These are phyloP conservation scores for Mechanitis mazaeus DNA, from an alignment of 2,888 invertebrate species.

Conservation along the genomic window DNA sequence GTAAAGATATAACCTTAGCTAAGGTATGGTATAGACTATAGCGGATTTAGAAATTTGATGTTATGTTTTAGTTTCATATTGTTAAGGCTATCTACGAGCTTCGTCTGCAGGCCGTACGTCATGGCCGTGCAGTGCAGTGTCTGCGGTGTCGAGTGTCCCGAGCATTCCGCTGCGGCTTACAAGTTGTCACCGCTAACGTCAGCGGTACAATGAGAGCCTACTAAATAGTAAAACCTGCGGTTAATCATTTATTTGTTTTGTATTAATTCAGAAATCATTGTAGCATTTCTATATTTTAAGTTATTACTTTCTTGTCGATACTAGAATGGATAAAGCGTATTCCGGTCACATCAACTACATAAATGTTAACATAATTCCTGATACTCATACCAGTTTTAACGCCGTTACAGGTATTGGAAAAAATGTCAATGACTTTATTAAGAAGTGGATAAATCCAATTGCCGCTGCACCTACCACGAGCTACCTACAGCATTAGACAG, in stretches of 20 bases:
- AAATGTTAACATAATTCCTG: conserved; percentile 17
- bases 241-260: neutral
- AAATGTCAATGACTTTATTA: conserved; percentile 28
- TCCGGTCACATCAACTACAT: conserved; percentile 13
- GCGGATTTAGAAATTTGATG: too few relatives aligned
- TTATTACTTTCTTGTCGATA: neutral
- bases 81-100: too few relatives aligned
- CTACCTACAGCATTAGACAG: too few relatives aligned
- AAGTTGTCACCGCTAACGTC: neutral
- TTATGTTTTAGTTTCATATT: too few relatives aligned
- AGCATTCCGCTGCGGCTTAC: neutral
- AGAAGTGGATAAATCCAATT: conserved; percentile 12
- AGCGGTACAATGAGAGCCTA: neutral
- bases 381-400: conserved; percentile 14
- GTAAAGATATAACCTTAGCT: too few relatives aligned
- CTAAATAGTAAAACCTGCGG: neutral
- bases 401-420: conserved; percentile 19
- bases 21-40: too few relatives aligned
- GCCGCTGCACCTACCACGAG: neutral
- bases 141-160: conserved; percentile 2
- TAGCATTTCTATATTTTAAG: too few relatives aligned
- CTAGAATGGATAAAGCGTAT: neutral
- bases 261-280: neutral
- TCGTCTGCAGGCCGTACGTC: too few relatives aligned
- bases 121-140: neutral